Base-by-base conservation (phyloP, 2,797 vertebrate species). In the Okamejei kenojei region DNA sequence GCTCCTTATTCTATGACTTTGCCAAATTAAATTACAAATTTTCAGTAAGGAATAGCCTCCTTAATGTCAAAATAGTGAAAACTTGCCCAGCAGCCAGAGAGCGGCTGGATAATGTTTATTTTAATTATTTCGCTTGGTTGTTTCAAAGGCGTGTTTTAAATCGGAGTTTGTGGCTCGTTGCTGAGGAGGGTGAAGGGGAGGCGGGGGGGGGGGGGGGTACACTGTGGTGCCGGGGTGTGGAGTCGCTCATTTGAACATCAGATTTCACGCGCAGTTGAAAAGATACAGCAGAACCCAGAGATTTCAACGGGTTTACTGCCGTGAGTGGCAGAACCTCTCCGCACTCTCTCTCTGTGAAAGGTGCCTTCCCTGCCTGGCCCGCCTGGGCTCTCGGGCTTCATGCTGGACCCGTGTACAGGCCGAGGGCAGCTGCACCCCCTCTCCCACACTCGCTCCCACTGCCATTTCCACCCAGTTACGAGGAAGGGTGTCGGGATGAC, bases 11-110 rank as follows among this genome's bases (percentile, higher is more conserved):
- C 90, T 76, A 74, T 92, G 90, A 92, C 71, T 92, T 92, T 74
- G 90, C 90, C 73, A 92, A 92, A 92, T 92, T 92, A 63, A 92
- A 92, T 92, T 92, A 92, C 90, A 92, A 76, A 74, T 92, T 92
- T 74, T 92, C 73, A 74, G 90, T 76, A 92, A 92, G 90, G 54
- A 92, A 76, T 71, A 92, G 71, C 90, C 32, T 92, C 71, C 90
- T 92, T 92, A 92, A 92, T 92, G 90, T 92, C 90, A 92, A 92
- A 92, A 92, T 76, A 92, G 71, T 74, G 90, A 92, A 74, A 92
- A 92, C 90, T 76, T 76, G 90, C 90, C 26, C 71, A 92, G 68
- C 73, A 45, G 71, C 68, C 45, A 38, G 23, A 74, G 90, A 76
- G 26, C 71, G 21, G 90, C 17, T 54, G 71, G 71, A 54, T 45